phyloP scores from a whole-genome alignment of 2,113 vertebrate species.

The Stigmatopora argus region DNA sequence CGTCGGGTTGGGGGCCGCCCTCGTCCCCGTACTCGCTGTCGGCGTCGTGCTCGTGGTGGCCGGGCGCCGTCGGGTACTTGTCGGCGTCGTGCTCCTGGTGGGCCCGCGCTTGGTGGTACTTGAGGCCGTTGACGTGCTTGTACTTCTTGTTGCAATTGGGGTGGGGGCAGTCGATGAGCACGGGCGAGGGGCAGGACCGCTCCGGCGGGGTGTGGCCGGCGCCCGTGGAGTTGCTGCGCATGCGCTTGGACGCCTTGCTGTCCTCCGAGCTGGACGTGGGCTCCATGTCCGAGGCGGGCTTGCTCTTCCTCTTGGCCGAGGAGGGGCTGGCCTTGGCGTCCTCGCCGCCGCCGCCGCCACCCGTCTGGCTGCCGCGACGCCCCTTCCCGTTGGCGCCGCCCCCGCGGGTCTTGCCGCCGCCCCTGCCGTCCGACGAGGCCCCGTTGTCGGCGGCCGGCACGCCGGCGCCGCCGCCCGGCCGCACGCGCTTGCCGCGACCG shows the following conservation, averaged over 20 bases:
- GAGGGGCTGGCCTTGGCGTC: conserved; percentile 91
- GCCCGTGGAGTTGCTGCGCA: conserved; percentile 81
- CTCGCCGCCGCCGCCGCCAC: conserved; percentile 49
- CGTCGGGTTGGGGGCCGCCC: conserved; percentile 74
- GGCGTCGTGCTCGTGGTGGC: conserved; percentile 79
- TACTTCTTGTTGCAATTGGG: conserved; percentile 98
- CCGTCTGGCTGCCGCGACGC: conserved; percentile 87
- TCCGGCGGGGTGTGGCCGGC: conserved; percentile 61
- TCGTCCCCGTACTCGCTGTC: conserved; percentile 92
- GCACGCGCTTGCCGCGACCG: conserved; percentile 88
- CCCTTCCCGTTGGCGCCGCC: conserved; percentile 84
- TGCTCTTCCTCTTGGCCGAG: conserved; percentile 84
- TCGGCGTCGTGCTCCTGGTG: conserved; percentile 86
- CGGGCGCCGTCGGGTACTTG: conserved; percentile 87
- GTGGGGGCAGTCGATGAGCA: conserved; percentile 94
- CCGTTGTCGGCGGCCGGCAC: conserved; percentile 79
- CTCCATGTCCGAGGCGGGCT: conserved; percentile 89
- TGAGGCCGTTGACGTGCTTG: conserved; percentile 96
- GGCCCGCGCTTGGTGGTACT: conserved; percentile 94
- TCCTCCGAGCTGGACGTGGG: conserved; percentile 95
- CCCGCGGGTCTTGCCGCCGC: conserved; percentile 83
- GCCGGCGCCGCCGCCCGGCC: conserved; percentile 86
- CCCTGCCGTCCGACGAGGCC: conserved; percentile 82
- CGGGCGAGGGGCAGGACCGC: conserved; percentile 84
- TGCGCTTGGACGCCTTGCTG: conserved; percentile 88